These are phyloP conservation scores for Dinothrombium tinctorium DNA, from an alignment of 1,140 invertebrate genomes.

Conservation along the genomic window DNA sequence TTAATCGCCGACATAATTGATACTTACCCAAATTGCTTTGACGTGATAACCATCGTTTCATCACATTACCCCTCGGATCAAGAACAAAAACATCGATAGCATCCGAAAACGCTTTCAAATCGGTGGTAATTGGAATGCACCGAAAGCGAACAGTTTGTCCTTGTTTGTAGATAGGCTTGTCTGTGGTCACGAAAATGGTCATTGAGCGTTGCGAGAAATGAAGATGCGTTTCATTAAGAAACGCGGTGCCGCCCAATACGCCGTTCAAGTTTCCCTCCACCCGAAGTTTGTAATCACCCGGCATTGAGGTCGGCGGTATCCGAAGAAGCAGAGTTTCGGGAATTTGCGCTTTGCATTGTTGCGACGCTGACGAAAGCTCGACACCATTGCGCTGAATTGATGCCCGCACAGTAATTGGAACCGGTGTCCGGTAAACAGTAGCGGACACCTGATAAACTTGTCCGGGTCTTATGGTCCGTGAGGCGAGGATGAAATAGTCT, in stretches of 20 bases:
- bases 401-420: conserved; percentile 47
- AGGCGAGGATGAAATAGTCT: conserved; percentile 65
- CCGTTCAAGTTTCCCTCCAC: conserved; percentile 68
- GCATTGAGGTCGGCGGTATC: conserved; percentile 53
- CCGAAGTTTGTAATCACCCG: conserved; percentile 54
- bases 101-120: conserved; percentile 59
- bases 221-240: conserved; percentile 52
- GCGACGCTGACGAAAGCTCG: conserved; percentile 47
- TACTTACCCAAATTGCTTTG: conserved; percentile 30
- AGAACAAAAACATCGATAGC: conserved; percentile 70
- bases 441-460: conserved; percentile 60
- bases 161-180: conserved; percentile 86
- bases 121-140: conserved; percentile 64
- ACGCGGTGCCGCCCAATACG: conserved; percentile 54
- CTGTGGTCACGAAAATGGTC: conserved; percentile 83
- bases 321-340: conserved; percentile 55
- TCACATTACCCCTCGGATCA: conserved; percentile 56
- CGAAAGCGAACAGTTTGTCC: conserved; percentile 65
- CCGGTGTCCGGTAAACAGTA: conserved; percentile 39
- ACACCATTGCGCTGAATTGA: conserved; percentile 65
- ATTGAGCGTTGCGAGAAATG: conserved; percentile 64
- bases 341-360: conserved; percentile 47
- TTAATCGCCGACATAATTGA: background rate
- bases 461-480: conserved; percentile 54
- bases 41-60: conserved; percentile 68